Percentiles rank a stretch among this genome's conserved stretches.
Evolutionary conservation across 2,113 vertebrate species (phyloP).

Genomic region (Lonchura striata): DNA sequence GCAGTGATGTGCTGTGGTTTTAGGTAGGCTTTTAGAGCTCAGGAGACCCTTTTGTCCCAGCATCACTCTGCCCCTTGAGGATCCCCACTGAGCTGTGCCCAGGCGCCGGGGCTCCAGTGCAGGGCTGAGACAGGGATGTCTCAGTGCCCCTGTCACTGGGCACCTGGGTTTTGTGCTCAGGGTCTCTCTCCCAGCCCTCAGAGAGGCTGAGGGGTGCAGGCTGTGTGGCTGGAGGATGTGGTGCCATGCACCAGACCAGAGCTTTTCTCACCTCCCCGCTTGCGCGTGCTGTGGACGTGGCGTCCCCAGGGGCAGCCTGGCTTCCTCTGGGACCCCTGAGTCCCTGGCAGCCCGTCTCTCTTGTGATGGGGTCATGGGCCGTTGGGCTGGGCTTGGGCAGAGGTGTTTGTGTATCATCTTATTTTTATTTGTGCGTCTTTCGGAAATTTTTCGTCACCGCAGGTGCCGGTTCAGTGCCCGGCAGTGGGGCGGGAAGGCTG

Average conservation of each 20-base stretch:
- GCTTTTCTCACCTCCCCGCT: neutral
- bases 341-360: neutral
- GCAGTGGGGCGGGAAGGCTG: neutral
- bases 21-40: neutral
- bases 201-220: neutral
- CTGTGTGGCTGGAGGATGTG: accelerated
- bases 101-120: accelerated
- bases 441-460: neutral
- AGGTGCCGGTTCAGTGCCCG: neutral
- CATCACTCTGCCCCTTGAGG: accelerated
- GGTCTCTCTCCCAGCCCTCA: neutral
- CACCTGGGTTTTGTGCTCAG: neutral
- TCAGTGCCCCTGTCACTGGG: accelerated
- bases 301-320: neutral
- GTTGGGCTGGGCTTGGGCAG: neutral
- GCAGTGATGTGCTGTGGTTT: neutral
- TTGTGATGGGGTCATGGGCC: neutral
- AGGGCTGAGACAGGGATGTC: accelerated
- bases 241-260: accelerated
- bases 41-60: neutral
- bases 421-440: neutral
- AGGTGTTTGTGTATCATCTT: neutral
- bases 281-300: accelerated
- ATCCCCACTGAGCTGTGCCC: neutral
- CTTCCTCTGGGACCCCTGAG: slow-evolving; percentile 1